These are phyloP conservation scores for Sipha maydis DNA, from an alignment of 2,888 invertebrate genomes.

Conservation along the genomic window DNA sequence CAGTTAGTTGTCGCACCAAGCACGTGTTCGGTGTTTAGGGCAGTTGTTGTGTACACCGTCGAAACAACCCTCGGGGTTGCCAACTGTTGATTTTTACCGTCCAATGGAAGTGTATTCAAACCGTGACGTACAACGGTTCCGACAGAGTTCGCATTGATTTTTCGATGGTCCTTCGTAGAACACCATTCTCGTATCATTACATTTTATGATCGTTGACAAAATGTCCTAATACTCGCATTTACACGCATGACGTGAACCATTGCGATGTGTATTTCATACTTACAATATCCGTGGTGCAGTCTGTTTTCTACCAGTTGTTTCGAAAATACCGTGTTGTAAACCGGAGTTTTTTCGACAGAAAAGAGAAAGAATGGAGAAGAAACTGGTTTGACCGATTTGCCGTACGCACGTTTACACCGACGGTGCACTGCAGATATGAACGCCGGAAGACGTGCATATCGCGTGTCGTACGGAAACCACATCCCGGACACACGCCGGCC, in stretches of 20 bases:
- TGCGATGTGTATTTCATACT: too few relatives aligned
- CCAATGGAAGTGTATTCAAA: not conserved
- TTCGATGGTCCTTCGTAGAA: too few relatives aligned
- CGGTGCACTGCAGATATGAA: not conserved
- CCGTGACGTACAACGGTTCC: not conserved
- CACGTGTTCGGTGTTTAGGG: conserved; percentile 40
- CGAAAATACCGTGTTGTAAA: not conserved
- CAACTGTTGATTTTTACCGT: conserved; percentile 54
- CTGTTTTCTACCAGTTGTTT: too few relatives aligned
- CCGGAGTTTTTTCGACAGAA: not conserved
- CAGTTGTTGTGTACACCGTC: not conserved
- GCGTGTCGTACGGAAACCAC: conserved; percentile 59
- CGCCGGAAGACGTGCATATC: conserved; percentile 55
- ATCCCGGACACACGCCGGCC: conserved; percentile 47
- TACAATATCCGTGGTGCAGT: too few relatives aligned
- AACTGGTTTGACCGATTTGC: conserved; percentile 12
- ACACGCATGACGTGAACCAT: too few relatives aligned
- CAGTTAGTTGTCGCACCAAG: not conserved
- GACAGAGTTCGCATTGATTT: too few relatives aligned
- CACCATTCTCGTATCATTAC: too few relatives aligned
- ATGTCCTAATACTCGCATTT: too few relatives aligned
- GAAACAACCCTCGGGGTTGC: conserved; percentile 54
- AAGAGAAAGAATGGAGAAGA: not conserved
- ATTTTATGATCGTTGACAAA: too few relatives aligned
- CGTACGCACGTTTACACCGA: not conserved